A percentile compares a stretch with the other conserved stretches of the same genome.
phyloP scores from a whole-genome alignment of 2,888 invertebrate genomes.

The Drosophila suboccidentalis region DNA sequence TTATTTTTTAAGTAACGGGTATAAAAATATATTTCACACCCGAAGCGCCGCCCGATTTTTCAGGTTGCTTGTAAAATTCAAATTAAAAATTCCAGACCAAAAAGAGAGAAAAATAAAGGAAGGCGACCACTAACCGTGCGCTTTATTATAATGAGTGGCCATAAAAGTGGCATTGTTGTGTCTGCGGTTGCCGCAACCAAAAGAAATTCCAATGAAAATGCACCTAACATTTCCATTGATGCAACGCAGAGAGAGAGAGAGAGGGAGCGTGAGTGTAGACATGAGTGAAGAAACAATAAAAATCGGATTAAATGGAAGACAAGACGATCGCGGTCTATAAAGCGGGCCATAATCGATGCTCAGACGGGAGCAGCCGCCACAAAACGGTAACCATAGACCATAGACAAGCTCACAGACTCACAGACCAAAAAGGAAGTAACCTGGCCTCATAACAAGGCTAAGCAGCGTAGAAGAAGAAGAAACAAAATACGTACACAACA shows the following conservation, averaged over 20 bases:
- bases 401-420: constrained; percentile 44
- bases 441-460: constrained; percentile 63
- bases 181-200: constrained; percentile 55
- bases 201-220: constrained; percentile 77
- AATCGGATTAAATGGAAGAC: constrained; percentile 81
- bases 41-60: constrained; percentile 64
- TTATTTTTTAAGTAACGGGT: too few species aligned
- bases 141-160: constrained; percentile 83
- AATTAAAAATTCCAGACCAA: constrained; percentile 66
- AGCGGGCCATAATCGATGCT: constrained; percentile 74
- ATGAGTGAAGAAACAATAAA: constrained; percentile 79
- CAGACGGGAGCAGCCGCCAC: constrained; percentile 65
- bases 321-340: constrained; percentile 61
- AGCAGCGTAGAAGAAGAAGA: constrained; percentile 3
- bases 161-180: constrained; percentile 76
- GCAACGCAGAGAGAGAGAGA: constrained; percentile 25
- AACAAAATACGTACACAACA: constrained; percentile 16
- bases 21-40: constrained; percentile 59
- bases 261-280: constrained; percentile 8
- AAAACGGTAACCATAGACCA: constrained; percentile 60
- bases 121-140: constrained; percentile 78
- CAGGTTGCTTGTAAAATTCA: constrained; percentile 73
- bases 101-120: constrained; percentile 7
- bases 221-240: constrained; percentile 75
- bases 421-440: constrained; percentile 51